Evolutionary conservation across 1,140 invertebrate species (phyloP), one percentile per base, ranked within the genome.

Genomic region (Procambarus clarkii): DNA sequence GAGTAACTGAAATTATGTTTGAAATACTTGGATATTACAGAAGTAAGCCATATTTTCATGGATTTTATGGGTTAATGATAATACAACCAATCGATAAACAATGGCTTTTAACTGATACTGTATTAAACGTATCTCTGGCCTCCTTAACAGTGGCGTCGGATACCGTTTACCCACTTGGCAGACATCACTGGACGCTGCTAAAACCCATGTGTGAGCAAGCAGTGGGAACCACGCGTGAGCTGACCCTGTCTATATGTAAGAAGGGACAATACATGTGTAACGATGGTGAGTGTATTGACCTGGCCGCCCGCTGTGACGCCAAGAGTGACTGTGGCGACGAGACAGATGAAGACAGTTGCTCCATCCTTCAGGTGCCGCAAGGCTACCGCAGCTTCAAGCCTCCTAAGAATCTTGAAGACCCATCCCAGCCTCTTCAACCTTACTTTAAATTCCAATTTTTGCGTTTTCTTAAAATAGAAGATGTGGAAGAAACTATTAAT

Each of bases 311-410:
- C 0, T 91, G 88, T 48, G 82, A 91, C 44, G 71, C 74, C 34
- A 77, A 79, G 24, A 64, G 85, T 24, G 88, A 91, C 45, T 91
- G 88, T 64, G 46, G 5, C 0, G 88, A 91, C 45, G 81, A 54
- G 11, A 91, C 71, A 2, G 88, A 91, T 54, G 88, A 91, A n/a
- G 88, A 91, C 50, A 64, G 85, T 54, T 91, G 88, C 24, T 60
- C 71, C 8, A 45, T 91, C 44, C 46, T 91, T 8, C n/a, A n/a
- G n/a, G n/a, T n/a, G n/a, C n/a, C n/a, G n/a, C n/a, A n/a, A n/a
- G n/a, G n/a, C n/a, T n/a, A n/a, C n/a, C n/a, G n/a, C n/a, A n/a
- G n/a, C n/a, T n/a, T n/a, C n/a, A n/a, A n/a, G n/a, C n/a, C n/a
- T n/a, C n/a, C n/a, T n/a, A n/a, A n/a, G n/a, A n/a, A n/a, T n/a